Conservation (phyloP, 2,888 invertebrate genomes). For the Ormyrus rosae region DNA sequence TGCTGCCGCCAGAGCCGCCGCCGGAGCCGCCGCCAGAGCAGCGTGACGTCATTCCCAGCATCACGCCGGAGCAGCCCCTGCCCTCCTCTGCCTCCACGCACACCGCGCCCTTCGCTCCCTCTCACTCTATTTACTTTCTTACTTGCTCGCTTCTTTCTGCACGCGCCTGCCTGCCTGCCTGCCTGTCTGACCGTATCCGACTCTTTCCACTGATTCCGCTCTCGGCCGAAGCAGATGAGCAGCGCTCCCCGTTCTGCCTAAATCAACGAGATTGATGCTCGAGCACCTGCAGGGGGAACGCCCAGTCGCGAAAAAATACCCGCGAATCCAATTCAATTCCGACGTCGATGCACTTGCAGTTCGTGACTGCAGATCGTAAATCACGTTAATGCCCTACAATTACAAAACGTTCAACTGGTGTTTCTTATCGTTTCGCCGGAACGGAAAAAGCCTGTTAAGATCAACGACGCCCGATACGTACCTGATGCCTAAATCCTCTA, state of each 20-base stretch:
- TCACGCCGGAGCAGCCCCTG: conserved; percentile 41
- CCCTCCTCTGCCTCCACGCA: conserved; percentile 47
- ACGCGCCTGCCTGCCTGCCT: background rate
- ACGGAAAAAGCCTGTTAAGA: conserved; percentile 56
- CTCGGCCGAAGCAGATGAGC: no score
- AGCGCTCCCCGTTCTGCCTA: no score
- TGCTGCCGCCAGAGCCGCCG: conserved; percentile 68
- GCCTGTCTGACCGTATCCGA: background rate
- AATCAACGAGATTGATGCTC: no score
- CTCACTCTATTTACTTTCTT: conserved; percentile 48
- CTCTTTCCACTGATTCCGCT: no score
- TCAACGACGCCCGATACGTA: conserved; percentile 39
- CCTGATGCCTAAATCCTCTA: no score
- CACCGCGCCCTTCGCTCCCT: conserved; percentile 51
- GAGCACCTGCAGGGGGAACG: no score
- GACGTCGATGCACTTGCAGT: conserved; percentile 39
- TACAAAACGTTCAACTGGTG: conserved; percentile 57
- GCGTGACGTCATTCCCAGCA: conserved; percentile 73
- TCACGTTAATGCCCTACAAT: conserved; percentile 54
- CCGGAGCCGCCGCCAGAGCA: conserved; percentile 72
- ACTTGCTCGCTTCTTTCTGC: conserved; percentile 43
- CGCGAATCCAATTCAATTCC: conserved; percentile 26
- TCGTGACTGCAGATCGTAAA: conserved; percentile 53
- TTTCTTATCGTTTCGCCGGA: conserved; percentile 48
- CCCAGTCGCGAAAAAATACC: background rate